Evolutionary conservation across 2,113 vertebrate genomes (phyloP), one percentile per base, ranked within the genome.

Genomic region (Coptodon bakossiorum): DNA sequence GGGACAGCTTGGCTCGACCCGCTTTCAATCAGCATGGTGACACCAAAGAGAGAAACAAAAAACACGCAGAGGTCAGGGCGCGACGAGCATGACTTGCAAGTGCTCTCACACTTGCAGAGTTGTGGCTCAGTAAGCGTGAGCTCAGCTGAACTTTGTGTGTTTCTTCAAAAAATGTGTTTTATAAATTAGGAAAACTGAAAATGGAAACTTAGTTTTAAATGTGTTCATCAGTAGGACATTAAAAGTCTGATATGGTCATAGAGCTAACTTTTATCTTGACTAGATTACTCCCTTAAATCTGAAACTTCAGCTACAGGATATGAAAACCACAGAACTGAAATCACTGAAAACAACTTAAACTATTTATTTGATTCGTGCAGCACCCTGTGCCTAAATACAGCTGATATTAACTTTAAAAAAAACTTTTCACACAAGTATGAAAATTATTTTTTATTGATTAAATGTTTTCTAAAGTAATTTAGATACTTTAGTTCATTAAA

Each of bases 1-100:
- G 96, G 96, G 92, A 94, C 83, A 57, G 81, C 90, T 89, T 56
- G 91, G 87, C 92, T 92, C 84, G 93, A 93, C 95, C 95, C 87
- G 91, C 94, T 94, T 94, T 95, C 92, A 93, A 91, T 96, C 90
- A 83, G 81, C 80, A 31, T 68, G 61, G 78, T 66, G 93, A 91
- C 85, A 88, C 90, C 81, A n/a, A 54, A 79, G 84, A 87, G 78
- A 76, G 91, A 92, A 85, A 92, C 93, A 91, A 81, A 93, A 84
- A 83, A 88, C 90, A 92, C 34, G 9, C 81, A 27, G 73, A 73
- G 88, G 90, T 89, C 87, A 86, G 82, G 82, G 80, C 38, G 7
- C 59, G 3, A 22, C 54, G 48, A 81, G 80, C 85, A 17, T 81
- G 87, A 87, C 88, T 82, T 71, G 71, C 63, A 66, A 40, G 76